Conservation (phyloP, 2,113 vertebrate species). For the Saccopteryx leptura region DNA sequence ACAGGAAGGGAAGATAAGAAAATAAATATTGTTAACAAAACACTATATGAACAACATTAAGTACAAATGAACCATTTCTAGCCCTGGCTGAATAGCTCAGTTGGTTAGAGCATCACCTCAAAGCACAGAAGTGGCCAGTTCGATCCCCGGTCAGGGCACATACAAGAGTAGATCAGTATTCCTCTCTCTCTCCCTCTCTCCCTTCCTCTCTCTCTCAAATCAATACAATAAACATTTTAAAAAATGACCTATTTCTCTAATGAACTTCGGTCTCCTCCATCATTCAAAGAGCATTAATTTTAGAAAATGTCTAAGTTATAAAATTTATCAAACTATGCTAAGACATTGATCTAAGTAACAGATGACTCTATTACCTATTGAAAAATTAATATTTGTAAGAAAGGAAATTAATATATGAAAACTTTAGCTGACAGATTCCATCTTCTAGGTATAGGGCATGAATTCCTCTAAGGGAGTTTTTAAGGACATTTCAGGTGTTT, state of each 20-base stretch:
- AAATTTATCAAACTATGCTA: constrained; percentile 36
- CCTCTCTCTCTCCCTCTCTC: too few relatives aligned
- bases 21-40: background rate
- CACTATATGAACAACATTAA: background rate
- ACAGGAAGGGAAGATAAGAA: background rate
- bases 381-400: constrained; percentile 52
- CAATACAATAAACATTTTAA: too few relatives aligned
- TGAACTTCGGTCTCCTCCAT: background rate
- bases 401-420: constrained; percentile 28
- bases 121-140: too few relatives aligned
- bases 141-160: too few relatives aligned
- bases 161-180: too few relatives aligned
- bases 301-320: constrained; percentile 32
- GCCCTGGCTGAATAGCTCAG: too few relatives aligned
- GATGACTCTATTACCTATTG: background rate
- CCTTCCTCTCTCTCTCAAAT: too few relatives aligned
- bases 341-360: background rate
- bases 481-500: background rate
- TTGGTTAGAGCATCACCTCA: too few relatives aligned
- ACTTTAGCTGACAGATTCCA: constrained; percentile 20
- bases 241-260: background rate
- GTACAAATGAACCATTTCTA: background rate
- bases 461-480: constrained; percentile 1
- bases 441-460: background rate
- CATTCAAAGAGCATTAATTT: constrained; percentile 13